phyloP scores from a whole-genome alignment of 1,140 invertebrate genomes.

The Propsilocerus akamusi region DNA sequence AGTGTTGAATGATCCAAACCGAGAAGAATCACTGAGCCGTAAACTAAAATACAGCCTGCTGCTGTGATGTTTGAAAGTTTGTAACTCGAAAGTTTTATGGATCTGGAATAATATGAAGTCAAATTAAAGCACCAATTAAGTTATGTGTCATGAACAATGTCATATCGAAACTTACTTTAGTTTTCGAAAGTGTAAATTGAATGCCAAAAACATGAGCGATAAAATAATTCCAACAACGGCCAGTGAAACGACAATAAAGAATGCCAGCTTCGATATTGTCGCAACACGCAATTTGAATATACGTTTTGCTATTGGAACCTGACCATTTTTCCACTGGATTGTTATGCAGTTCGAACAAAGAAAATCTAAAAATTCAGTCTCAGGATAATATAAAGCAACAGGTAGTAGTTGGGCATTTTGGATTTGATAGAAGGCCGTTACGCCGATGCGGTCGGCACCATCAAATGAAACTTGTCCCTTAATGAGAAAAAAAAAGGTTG shows the following conservation, averaged over 20 bases:
- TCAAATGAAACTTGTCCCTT: slow-evolving; percentile 75
- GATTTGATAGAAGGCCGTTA: slow-evolving; percentile 68
- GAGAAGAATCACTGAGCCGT: slow-evolving; percentile 77
- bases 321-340: slow-evolving; percentile 52
- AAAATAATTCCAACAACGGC: slow-evolving; percentile 58
- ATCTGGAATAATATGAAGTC: slow-evolving; percentile 26
- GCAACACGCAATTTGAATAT: slow-evolving; percentile 49
- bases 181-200: slow-evolving; percentile 73
- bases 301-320: slow-evolving; percentile 56
- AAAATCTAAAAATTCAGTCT: slow-evolving; percentile 41
- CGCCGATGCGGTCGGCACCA: slow-evolving; percentile 66
- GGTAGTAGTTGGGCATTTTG: slow-evolving; percentile 48
- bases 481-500: neutral
- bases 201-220: slow-evolving; percentile 58
- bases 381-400: slow-evolving; percentile 58
- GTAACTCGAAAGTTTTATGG: slow-evolving; percentile 87
- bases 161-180: slow-evolving; percentile 54
- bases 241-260: slow-evolving; percentile 44
- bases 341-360: slow-evolving; percentile 45
- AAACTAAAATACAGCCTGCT: slow-evolving; percentile 83
- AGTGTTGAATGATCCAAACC: slow-evolving; percentile 69
- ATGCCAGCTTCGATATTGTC: slow-evolving; percentile 54
- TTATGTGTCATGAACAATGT: neutral
- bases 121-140: slow-evolving; percentile 2
- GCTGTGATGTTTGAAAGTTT: slow-evolving; percentile 93